Evolutionary conservation across 2,113 vertebrate species (phyloP).

Genomic region (Pelmatolapia mariae): DNA sequence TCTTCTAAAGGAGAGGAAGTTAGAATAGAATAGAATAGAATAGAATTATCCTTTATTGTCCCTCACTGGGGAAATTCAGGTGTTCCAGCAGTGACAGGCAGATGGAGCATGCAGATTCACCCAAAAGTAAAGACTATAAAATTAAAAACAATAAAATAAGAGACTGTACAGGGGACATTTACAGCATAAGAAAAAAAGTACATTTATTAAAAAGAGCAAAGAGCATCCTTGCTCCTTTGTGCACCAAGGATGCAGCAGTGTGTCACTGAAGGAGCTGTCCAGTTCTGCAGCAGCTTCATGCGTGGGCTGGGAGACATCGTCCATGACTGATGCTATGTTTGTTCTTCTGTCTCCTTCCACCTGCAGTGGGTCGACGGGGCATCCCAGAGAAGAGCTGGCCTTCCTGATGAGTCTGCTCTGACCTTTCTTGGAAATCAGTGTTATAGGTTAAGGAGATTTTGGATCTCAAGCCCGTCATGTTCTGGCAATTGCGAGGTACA

Average conservation of each 20-base stretch:
- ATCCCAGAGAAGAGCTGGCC: not conserved
- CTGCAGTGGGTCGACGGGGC: not conserved
- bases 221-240: not conserved
- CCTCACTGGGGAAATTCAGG: too few relatives aligned
- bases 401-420: not conserved
- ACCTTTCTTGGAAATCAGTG: not conserved
- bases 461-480: not conserved
- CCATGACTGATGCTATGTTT: not conserved
- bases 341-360: not conserved
- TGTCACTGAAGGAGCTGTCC: rapidly evolving
- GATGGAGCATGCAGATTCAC: too few relatives aligned
- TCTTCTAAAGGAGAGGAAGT: too few relatives aligned
- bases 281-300: not conserved
- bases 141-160: too few relatives aligned
- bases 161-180: too few relatives aligned
- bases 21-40: too few relatives aligned
- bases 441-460: not conserved
- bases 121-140: too few relatives aligned
- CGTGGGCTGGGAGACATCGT: not conserved
- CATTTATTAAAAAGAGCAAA: not conserved
- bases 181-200: too few relatives aligned
- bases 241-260: not conserved
- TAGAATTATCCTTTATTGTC: too few relatives aligned
- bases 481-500: not conserved
- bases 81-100: too few relatives aligned